Base-by-base conservation (phyloP, 2,113 vertebrate genomes). In the Nestor notabilis region DNA sequence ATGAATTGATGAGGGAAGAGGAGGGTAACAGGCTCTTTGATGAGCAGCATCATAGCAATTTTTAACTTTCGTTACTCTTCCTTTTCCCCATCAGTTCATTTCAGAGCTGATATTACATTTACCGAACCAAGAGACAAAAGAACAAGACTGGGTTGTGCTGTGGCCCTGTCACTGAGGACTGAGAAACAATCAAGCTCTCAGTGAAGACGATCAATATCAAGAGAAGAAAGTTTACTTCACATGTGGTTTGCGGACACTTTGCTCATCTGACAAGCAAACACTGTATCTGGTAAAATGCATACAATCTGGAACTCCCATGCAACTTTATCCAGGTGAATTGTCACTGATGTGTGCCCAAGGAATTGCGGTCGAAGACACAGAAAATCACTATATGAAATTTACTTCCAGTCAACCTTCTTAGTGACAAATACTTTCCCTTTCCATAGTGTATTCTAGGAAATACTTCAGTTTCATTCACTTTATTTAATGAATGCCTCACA, bases 111-210 rank as follows among this genome's bases (percentile, higher is more conserved):
- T 14, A 50, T 58, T 78, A 31, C 11, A 68, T 8, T 58, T 90
- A 29, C 8, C 3, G 7, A 86, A 58, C 10, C 35, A 69, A 81
- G 4, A 63, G 29, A 19, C 3, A 7, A 66, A 74, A 64, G 60
- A 68, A 64, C 7, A 71, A 85, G 33, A 17, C 10, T 5, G 6
- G 65, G 55, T 33, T 69, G 27, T 64, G 23, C 20, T 0, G 0
- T 52, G 41, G 15, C 23, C 41, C 35, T 53, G 47, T 17, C 27
- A 66, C 55, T 50, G 68, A 68, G 66, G 50, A 27, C 46, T 92
- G 64, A 91, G 72, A 84, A 74, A 31, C 23, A 37, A n/a, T 64
- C 39, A 68, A 64, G n/a, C 50, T 95, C 65, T 83, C 72, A 53
- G n/a, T 53, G 43, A 89, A 92, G 41, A 88, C 75, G 44, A 70